Evolutionary conservation across 2,888 invertebrate genomes (phyloP).

Genomic region (Hemistola chrysoprasaria): DNA sequence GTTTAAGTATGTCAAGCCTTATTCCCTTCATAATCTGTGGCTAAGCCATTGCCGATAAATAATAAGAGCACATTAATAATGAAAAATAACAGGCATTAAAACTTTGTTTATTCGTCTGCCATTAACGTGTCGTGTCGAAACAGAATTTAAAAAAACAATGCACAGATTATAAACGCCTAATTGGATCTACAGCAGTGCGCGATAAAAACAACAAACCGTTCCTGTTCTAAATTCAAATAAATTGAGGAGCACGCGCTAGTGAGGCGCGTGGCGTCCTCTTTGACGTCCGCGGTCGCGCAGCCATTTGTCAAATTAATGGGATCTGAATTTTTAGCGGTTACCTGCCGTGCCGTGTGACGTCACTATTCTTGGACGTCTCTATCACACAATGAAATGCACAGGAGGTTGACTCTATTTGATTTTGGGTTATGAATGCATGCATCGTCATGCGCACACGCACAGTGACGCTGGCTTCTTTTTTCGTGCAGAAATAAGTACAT

Average conservation of each 20-base stretch:
- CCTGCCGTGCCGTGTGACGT: constrained; percentile 34
- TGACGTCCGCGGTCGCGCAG: constrained; percentile 40
- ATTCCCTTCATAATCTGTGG: too few species aligned
- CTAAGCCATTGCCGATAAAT: too few species aligned
- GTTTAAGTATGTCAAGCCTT: too few species aligned
- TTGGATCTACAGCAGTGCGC: constrained; percentile 34
- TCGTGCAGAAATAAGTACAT: too few species aligned
- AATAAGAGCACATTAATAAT: too few species aligned
- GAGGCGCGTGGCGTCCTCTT: constrained; percentile 41
- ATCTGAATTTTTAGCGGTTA: constrained; percentile 62
- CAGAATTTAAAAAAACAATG: constrained; percentile 35
- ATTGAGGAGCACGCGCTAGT: constrained; percentile 44
- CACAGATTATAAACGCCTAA: constrained; percentile 38
- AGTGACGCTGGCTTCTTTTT: too few species aligned
- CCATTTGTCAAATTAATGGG: constrained; percentile 77
- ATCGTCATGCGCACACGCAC: too few species aligned
- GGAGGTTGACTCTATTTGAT: too few species aligned
- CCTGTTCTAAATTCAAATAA: constrained; percentile 47
- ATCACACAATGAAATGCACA: too few species aligned
- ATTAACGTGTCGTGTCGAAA: constrained; percentile 45
- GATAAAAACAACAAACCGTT: constrained; percentile 42
- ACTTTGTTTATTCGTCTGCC: constrained; percentile 49
- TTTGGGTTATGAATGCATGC: too few species aligned
- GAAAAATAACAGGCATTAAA: constrained; percentile 12
- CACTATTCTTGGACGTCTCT: constrained; percentile 41